A percentile compares a stretch with the other conserved stretches of the same genome.
Conservation (phyloP, 2,888 invertebrate genomes). For the Oligia strigilis region DNA sequence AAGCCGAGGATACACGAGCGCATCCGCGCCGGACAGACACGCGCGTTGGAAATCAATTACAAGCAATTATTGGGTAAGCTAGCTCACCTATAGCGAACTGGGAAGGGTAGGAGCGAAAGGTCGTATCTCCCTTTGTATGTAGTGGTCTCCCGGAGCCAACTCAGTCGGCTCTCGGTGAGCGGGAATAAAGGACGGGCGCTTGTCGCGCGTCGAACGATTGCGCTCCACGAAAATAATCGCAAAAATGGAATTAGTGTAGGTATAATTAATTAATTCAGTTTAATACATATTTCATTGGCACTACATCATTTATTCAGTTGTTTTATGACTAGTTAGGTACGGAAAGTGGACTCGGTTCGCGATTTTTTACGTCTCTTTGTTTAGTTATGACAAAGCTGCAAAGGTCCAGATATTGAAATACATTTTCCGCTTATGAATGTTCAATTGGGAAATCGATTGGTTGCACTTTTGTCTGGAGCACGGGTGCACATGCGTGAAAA, state of each 20-base stretch:
- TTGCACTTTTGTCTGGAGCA: conserved; percentile 42
- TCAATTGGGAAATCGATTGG: conserved; percentile 53
- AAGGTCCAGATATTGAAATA: conserved; percentile 57
- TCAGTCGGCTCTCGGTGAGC: conserved; percentile 71
- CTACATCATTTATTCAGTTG: neutral
- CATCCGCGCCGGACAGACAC: conserved; percentile 47
- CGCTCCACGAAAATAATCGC: conserved; percentile 52
- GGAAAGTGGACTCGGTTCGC: neutral
- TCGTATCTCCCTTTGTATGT: conserved; percentile 53
- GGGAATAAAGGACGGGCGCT: conserved; percentile 72
- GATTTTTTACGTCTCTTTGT: conserved; percentile 74
- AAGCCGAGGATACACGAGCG: conserved; percentile 47
- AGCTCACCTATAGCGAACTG: conserved; percentile 53
- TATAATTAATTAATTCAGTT: conserved; percentile 41
- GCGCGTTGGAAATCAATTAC: conserved; percentile 67
- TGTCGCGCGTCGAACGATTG: conserved; percentile 39
- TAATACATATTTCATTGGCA: conserved; percentile 11
- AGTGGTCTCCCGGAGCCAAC: conserved; percentile 39
- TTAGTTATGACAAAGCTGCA: conserved; percentile 48
- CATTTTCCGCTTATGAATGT: conserved; percentile 55
- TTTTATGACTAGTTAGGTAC: neutral
- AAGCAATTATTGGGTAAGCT: conserved; percentile 66
- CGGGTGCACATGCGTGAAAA: conserved; percentile 45
- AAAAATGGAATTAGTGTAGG: conserved; percentile 64
- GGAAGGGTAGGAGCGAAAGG: conserved; percentile 62